Evolutionary conservation across 1,140 invertebrate species (phyloP), one percentile per base, ranked within the genome.

Genomic region (Hypothenemus hampei): DNA sequence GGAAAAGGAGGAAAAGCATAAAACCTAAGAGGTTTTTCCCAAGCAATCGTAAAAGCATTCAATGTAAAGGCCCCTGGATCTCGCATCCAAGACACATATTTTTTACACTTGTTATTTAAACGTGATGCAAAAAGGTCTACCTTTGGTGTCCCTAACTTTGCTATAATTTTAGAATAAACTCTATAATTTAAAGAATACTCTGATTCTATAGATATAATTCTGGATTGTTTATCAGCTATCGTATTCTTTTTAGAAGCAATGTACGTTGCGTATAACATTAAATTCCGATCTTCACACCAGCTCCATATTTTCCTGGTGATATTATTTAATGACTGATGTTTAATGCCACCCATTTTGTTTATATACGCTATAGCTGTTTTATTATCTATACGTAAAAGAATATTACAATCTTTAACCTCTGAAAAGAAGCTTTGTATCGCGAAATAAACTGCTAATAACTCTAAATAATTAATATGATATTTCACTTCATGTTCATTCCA

Each of bases 71-170:
- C 5, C 11, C 24, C 24, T 29, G 24, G 24, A 29, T 29, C 24
- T 11, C 5, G 5, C 24, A 29, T 29, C 24, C 11, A 29, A 29
- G 24, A 29, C 5, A 29, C 24, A 29, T 29, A 54, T 48, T 19
- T 47, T 37, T 57, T 11, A 51, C 59, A 62, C 59, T 69, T 68
- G n/a, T 7, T 54, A 58, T 68, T 68, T 39, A 20, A 16, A 43
- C 54, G 48, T 44, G 40, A 39, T 18, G 65, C 63, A 39, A 63
- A 65, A 8, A 66, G 22, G 57, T 65, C 63, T 20, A 69, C 26
- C 3, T 50, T n/a, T 5, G 53, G 53, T 10, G 2, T 21, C 8
- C 59, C 59, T 10, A 61, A 55, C 3, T 36, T 29, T 15, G 31
- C 21, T 5, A 33, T 31, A 20, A 61, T 39, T 33, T 48, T 10